A percentile compares a stretch with the other conserved stretches of the same genome.
These are phyloP conservation scores for Sterna hirundo DNA, from an alignment of 2,113 vertebrate species.

Conservation along the genomic window DNA sequence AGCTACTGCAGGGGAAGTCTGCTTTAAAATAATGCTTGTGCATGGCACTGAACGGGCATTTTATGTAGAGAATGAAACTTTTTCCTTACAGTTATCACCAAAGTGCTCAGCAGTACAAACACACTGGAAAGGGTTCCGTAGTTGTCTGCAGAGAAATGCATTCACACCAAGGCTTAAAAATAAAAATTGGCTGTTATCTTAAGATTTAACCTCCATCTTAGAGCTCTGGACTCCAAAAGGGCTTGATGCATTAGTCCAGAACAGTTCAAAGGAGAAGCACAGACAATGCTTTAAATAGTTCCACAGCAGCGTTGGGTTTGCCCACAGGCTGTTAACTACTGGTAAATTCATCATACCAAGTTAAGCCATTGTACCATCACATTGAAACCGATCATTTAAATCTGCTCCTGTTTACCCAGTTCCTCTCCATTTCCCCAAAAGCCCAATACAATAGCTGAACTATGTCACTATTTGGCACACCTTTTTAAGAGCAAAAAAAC, in stretches of 20 bases:
- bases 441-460: fast-evolving
- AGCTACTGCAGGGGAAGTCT: background rate
- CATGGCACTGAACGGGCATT: background rate
- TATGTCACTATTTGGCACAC: background rate
- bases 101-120: background rate
- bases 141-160: background rate
- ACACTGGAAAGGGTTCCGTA: background rate
- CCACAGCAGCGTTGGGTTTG: background rate
- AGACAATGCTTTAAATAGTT: background rate
- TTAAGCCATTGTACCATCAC: background rate
- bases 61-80: background rate
- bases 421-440: background rate
- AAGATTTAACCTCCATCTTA: background rate
- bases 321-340: background rate
- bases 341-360: background rate
- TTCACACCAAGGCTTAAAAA: background rate
- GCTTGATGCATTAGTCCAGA: background rate
- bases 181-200: background rate
- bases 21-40: background rate
- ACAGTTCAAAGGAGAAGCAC: background rate
- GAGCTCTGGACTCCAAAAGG: background rate
- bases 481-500: background rate
- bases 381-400: background rate
- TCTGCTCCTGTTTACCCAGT: background rate
- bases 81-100: background rate